Conservation (phyloP, 2,888 invertebrate genomes). For the Himalopsyche tibetana region DNA sequence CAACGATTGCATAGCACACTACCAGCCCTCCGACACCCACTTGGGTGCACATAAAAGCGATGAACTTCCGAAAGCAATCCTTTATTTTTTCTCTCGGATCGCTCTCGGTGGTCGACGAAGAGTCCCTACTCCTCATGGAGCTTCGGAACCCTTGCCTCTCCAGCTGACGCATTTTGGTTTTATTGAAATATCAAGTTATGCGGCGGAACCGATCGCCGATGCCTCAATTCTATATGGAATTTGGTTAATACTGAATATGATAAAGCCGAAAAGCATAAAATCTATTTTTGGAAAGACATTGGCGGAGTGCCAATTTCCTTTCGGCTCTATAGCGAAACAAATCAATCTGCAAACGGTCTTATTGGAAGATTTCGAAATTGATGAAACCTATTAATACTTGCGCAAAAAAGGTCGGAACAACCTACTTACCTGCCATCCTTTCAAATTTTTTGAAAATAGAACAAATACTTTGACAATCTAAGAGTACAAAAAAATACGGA, state of each 20-base stretch:
- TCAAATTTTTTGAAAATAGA: neutral
- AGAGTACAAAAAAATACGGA: neutral
- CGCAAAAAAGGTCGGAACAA: neutral
- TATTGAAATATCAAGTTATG: neutral
- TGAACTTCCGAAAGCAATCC: slow-evolving; percentile 89
- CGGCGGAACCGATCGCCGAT: slow-evolving; percentile 13
- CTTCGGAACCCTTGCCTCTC: slow-evolving; percentile 73
- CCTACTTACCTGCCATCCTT: slow-evolving; percentile 18
- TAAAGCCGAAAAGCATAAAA: slow-evolving; percentile 49
- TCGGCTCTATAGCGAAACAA: slow-evolving; percentile 23
- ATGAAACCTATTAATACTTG: slow-evolving; percentile 13
- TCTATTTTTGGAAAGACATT: slow-evolving; percentile 59
- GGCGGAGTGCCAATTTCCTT: slow-evolving; percentile 56
- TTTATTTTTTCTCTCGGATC: slow-evolving; percentile 87
- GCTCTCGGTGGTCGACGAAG: slow-evolving; percentile 81
- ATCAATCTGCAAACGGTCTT: slow-evolving; percentile 19
- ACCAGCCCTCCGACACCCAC: slow-evolving; percentile 92
- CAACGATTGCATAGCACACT: slow-evolving; percentile 90
- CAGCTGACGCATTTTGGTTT: slow-evolving; percentile 52
- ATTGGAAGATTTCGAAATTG: slow-evolving; percentile 24
- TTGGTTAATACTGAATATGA: slow-evolving; percentile 37
- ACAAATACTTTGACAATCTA: neutral
- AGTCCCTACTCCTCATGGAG: slow-evolving; percentile 81
- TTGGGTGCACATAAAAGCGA: slow-evolving; percentile 95
- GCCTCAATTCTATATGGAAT: slow-evolving; percentile 17